These are phyloP conservation scores for Galeruca laticollis DNA, from an alignment of 2,888 invertebrate genomes.

Conservation along the genomic window DNA sequence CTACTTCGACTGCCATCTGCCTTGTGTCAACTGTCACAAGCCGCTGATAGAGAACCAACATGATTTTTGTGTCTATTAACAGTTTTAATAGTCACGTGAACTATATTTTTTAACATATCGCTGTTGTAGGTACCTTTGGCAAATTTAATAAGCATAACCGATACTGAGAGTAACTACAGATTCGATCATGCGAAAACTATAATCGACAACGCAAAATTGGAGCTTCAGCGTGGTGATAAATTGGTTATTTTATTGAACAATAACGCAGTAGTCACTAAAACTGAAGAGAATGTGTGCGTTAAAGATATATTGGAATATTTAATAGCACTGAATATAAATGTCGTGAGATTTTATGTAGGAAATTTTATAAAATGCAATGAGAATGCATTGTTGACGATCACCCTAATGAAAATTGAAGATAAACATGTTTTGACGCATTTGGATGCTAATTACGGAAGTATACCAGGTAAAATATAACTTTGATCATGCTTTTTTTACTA, in stretches of 20 bases:
- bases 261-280: slow-evolving; percentile 76
- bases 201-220: slow-evolving; percentile 28
- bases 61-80: too few species aligned
- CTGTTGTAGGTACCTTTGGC: slow-evolving; percentile 13
- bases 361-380: slow-evolving; percentile 48
- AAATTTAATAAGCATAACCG: slow-evolving; percentile 8
- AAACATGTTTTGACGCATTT: slow-evolving; percentile 69
- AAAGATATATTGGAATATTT: slow-evolving; percentile 61
- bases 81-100: too few species aligned
- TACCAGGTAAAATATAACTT: slow-evolving; percentile 67
- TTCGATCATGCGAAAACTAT: background rate
- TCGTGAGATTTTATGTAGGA: slow-evolving; percentile 53
- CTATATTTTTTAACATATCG: background rate
- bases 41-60: too few species aligned
- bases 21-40: too few species aligned
- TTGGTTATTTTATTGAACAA: slow-evolving; percentile 83
- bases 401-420: slow-evolving; percentile 72
- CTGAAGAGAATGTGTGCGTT: slow-evolving; percentile 78
- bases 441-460: slow-evolving; percentile 70
- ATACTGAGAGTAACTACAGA: slow-evolving; percentile 1
- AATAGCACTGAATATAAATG: slow-evolving; percentile 45
- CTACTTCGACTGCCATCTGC: too few species aligned
- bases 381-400: slow-evolving; percentile 68
- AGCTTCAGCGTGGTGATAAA: slow-evolving; percentile 37
- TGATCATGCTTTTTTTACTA: background rate